Evolutionary conservation across 1,140 invertebrate genomes (phyloP), one percentile per base, ranked within the genome.

Genomic region (Idris sp.): DNA sequence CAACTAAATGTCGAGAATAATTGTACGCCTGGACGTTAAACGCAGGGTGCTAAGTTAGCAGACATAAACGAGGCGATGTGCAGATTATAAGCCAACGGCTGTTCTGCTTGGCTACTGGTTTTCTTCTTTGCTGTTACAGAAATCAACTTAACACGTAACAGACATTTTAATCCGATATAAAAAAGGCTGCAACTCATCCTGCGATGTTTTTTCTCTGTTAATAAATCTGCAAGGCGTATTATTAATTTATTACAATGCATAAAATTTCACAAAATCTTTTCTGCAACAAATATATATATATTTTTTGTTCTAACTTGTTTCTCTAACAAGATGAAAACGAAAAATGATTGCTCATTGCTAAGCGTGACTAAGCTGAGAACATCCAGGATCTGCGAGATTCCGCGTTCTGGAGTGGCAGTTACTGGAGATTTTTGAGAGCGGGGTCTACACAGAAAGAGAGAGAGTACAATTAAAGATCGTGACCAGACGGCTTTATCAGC

Each of bases 361-460:
- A 84, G 78, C 84, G 79, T 86, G 84, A 85, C 83, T 84, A 84
- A 86, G 81, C 74, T 74, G 49, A 69, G 74, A 74, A 69, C 58
- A 48, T 65, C 33, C 53, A 40, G 64, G 65, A 51, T 72, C 16
- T 26, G 44, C 43, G 51, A 72, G 77, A 81, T 82, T 83, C 58
- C 59, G 44, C 46, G 65, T 71, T 80, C 41, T 74, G 64, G 49
- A 58, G 54, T 46, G 54, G 53, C 59, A 44, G 46, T 19, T 36
- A 44, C 31, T 30, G 25, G 31, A 2, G 31, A 13, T 48, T 26
- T 48, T 40, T 41, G 67, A 46, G 40, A 38, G 25, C 53, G 35
- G 40, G 31, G 3, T 30, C 36, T 33, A 65, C 69, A 71, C 73
- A 68, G 64, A 74, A 81, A 82, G 69, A 44, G 67, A 76, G 72